phyloP scores from a whole-genome alignment of 2,888 invertebrate genomes.

The Tetheella fluctuosa region DNA sequence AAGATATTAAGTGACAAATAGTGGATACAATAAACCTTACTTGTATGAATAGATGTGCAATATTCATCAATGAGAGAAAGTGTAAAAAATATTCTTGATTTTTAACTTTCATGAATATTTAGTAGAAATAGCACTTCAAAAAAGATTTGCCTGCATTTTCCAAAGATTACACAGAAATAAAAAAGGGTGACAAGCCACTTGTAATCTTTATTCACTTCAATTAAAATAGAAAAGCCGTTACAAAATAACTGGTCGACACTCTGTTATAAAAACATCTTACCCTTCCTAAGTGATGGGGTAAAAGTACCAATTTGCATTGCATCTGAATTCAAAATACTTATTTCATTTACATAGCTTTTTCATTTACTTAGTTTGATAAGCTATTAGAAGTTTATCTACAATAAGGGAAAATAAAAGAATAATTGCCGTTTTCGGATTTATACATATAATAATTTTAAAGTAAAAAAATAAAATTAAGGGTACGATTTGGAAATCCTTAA shows the following conservation, averaged over 20 bases:
- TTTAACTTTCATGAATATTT: not conserved
- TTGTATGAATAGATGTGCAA: too few relatives aligned
- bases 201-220: slow-evolving; percentile 70
- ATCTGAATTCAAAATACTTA: slow-evolving; percentile 65
- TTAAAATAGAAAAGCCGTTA: slow-evolving; percentile 59
- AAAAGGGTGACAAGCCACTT: slow-evolving; percentile 28
- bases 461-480: too few relatives aligned
- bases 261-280: slow-evolving; percentile 79
- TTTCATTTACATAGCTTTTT: slow-evolving; percentile 42
- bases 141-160: slow-evolving; percentile 9
- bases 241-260: slow-evolving; percentile 64
- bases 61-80: too few relatives aligned
- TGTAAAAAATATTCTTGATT: not conserved
- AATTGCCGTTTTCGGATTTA: not conserved
- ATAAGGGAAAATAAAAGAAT: slow-evolving; percentile 3
- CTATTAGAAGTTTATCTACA: not conserved
- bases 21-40: too few relatives aligned
- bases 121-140: not conserved
- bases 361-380: slow-evolving; percentile 15
- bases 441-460: too few relatives aligned
- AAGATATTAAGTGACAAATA: too few relatives aligned
- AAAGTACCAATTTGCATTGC: slow-evolving; percentile 70
- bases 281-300: slow-evolving; percentile 58
- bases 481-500: too few relatives aligned
- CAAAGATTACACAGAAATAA: slow-evolving; percentile 25